Percentiles rank a stretch among this genome's conserved stretches.
Conservation (phyloP, 2,797 vertebrate genomes). For the Alosa sapidissima region DNA sequence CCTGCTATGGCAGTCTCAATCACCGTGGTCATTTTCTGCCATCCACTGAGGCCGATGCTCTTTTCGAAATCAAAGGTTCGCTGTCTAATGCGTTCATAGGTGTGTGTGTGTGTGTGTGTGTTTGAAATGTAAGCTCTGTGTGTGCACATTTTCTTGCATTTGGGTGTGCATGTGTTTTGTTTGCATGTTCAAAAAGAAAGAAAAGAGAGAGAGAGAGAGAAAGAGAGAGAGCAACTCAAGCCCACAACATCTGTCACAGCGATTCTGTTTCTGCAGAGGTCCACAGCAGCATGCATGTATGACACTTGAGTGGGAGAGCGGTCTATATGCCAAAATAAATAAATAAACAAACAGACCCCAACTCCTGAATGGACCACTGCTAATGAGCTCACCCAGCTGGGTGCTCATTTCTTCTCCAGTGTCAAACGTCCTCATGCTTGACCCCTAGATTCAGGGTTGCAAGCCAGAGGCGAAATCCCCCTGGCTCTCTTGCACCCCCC, state of each 20-base stretch:
- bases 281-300: neutral
- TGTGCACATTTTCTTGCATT: neutral
- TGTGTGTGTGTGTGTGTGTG: conserved; percentile 33
- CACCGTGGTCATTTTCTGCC: neutral
- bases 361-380: conserved; percentile 31
- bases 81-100: neutral
- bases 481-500: conserved; percentile 33
- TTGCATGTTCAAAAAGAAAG: neutral
- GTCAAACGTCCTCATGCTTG: conserved; percentile 64
- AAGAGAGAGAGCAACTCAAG: neutral
- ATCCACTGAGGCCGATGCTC: neutral
- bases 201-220: neutral
- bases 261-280: neutral
- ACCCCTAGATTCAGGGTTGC: conserved; percentile 67
- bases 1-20: conserved; percentile 46
- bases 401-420: conserved; percentile 64
- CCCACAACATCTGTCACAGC: neutral
- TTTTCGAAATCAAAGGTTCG: neutral
- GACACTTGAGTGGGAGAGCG: neutral
- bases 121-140: conserved; percentile 4
- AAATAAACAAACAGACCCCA: neutral
- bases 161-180: neutral
- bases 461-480: conserved; percentile 62
- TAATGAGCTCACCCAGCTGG: conserved; percentile 61
- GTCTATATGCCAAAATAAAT: neutral